Conservation (phyloP, 2,888 invertebrate genomes). For the Notodonta dromedarius region DNA sequence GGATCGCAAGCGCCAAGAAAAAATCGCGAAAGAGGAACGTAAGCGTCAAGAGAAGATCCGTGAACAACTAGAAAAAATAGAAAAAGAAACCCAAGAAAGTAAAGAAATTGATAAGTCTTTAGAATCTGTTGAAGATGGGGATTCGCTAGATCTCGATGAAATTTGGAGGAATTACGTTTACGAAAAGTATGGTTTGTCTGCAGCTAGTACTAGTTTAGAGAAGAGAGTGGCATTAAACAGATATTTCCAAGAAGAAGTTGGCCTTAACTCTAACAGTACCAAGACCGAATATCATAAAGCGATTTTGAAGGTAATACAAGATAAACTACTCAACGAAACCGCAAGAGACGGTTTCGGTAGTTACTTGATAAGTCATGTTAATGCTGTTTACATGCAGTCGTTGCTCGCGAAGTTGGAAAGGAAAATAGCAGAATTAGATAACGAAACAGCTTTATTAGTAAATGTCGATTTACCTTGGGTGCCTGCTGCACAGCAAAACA, state of each 20-base stretch:
- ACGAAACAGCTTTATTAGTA: constrained; percentile 61
- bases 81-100: constrained; percentile 48
- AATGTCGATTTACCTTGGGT: constrained; percentile 62
- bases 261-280: constrained; percentile 64
- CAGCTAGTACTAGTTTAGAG: constrained; percentile 58
- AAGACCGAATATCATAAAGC: constrained; percentile 68
- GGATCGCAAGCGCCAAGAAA: constrained; percentile 42
- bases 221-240: constrained; percentile 59
- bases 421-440: constrained; percentile 67
- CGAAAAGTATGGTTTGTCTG: constrained; percentile 62
- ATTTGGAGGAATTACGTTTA: constrained; percentile 71
- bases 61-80: constrained; percentile 48
- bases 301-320: constrained; percentile 61
- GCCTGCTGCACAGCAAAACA: constrained; percentile 50
- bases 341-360: constrained; percentile 55
- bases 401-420: constrained; percentile 57
- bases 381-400: constrained; percentile 59
- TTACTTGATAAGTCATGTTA: constrained; percentile 60
- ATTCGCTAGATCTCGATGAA: constrained; percentile 67
- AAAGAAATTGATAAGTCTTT: constrained; percentile 41
- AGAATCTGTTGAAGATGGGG: constrained; percentile 53
- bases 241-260: constrained; percentile 66
- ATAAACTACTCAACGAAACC: constrained; percentile 53
- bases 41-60: constrained; percentile 40
- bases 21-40: constrained; percentile 44